Evolutionary conservation across 2,888 invertebrate genomes (phyloP).

Genomic region (Cabera pusaria): DNA sequence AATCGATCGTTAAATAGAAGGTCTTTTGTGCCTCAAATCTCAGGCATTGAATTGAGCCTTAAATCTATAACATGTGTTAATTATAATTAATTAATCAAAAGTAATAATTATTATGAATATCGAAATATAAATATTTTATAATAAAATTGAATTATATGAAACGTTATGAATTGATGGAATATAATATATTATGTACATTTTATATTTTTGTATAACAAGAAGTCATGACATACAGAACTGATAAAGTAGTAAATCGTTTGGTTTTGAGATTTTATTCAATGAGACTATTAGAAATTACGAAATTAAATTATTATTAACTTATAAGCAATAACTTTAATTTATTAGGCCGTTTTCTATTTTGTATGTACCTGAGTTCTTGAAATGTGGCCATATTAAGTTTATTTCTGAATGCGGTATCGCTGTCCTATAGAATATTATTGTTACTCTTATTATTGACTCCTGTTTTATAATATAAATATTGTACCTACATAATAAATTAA

Average conservation of each 20-base stretch:
- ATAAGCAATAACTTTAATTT: constrained; percentile 62
- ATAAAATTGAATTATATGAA: constrained; percentile 44
- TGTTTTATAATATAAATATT: constrained; percentile 69
- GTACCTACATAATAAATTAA: constrained; percentile 66
- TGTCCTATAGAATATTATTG: constrained; percentile 57
- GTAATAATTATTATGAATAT: constrained; percentile 11
- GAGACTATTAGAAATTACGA: constrained; percentile 72
- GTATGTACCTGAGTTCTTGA: constrained; percentile 80
- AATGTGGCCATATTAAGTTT: constrained; percentile 79
- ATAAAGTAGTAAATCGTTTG: constrained; percentile 57
- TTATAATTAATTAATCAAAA: no score
- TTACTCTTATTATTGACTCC: constrained; percentile 65
- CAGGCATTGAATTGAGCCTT: constrained; percentile 11
- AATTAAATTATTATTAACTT: constrained; percentile 74
- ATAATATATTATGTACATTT: constrained; percentile 49
- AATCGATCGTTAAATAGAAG: constrained; percentile 12
- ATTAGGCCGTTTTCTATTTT: constrained; percentile 67
- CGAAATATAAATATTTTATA: constrained; percentile 18
- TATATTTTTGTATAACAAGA: constrained; percentile 63
- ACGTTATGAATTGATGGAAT: constrained; percentile 56
- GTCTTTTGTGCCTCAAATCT: constrained; percentile 5
- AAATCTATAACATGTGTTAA: constrained; percentile 12
- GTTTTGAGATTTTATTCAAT: constrained; percentile 68
- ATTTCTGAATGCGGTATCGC: constrained; percentile 51
- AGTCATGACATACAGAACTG: constrained; percentile 70